phyloP scores from a whole-genome alignment of 2,888 invertebrate species.

The Ormia ochracea region DNA sequence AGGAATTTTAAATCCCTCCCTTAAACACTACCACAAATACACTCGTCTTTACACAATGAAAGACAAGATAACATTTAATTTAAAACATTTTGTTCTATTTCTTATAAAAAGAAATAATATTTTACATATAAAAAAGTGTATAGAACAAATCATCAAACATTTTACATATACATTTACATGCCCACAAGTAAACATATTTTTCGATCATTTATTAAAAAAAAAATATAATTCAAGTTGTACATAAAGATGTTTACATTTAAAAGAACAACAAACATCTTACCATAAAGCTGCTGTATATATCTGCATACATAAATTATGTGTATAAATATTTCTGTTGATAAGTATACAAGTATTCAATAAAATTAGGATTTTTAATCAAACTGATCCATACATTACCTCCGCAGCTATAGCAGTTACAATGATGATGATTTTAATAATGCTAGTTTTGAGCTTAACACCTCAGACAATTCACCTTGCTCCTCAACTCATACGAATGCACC shows the following conservation, averaged over 20 bases:
- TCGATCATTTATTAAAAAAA: slow-evolving; percentile 38
- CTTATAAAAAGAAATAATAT: slow-evolving; percentile 6
- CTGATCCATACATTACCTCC: slow-evolving; percentile 23
- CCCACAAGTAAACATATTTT: slow-evolving; percentile 43
- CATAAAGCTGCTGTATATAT: slow-evolving; percentile 39
- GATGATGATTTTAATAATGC: slow-evolving; percentile 26
- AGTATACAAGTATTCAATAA: slow-evolving; percentile 6
- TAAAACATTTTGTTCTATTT: slow-evolving; percentile 1
- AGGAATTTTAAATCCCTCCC: slow-evolving; percentile 43
- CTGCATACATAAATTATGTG: neutral
- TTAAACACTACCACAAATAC: slow-evolving; percentile 7
- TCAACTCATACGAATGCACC: slow-evolving; percentile 28
- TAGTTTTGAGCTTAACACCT: slow-evolving; percentile 5
- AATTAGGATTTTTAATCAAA: neutral
- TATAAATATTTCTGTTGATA: slow-evolving; percentile 31
- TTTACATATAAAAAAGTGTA: neutral
- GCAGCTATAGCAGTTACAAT: slow-evolving; percentile 16
- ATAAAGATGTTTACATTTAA: slow-evolving; percentile 6
- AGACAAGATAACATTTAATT: neutral
- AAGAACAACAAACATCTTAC: slow-evolving; percentile 1
- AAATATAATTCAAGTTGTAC: slow-evolving; percentile 38
- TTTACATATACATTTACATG: neutral
- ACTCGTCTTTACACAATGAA: slow-evolving; percentile 1
- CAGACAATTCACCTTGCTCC: slow-evolving; percentile 10
- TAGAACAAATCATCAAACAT: neutral